Percentiles rank a stretch among this genome's conserved stretches.
phyloP scores from a whole-genome alignment of 2,888 invertebrate species.

The Bimastos eiseni region DNA sequence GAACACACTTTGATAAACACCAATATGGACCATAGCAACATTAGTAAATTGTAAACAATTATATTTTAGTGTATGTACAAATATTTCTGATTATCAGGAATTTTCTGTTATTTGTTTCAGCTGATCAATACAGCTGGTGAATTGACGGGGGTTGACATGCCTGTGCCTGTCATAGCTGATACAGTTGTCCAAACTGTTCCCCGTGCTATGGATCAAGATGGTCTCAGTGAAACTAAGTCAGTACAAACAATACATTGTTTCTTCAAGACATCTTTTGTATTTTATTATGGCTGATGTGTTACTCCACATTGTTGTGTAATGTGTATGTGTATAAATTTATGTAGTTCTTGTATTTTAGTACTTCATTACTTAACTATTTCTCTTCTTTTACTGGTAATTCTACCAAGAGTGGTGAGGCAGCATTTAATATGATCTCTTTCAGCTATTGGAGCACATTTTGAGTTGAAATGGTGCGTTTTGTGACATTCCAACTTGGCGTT shows the following conservation, averaged over 20 bases:
- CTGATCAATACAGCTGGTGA: conserved; percentile 18
- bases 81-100: not conserved
- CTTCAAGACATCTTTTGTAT: not conserved
- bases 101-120: not conserved
- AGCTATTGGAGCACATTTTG: no score
- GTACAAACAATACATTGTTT: not conserved
- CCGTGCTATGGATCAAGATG: conserved; percentile 18
- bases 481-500: no score
- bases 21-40: no score
- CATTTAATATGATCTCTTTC: not conserved
- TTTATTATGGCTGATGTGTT: not conserved
- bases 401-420: not conserved
- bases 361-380: not conserved
- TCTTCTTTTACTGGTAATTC: not conserved
- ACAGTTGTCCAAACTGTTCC: not conserved
- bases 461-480: no score
- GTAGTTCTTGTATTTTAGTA: no score
- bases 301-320: not conserved
- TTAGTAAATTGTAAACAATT: no score
- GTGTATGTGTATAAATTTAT: not conserved
- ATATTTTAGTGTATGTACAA: not conserved
- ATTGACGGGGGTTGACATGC: not conserved
- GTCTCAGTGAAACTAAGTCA: conserved; percentile 24
- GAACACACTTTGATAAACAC: no score
- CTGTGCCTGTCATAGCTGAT: conserved; percentile 2